phyloP scores from a whole-genome alignment of 1,140 invertebrate species.

The Pseudomyrmex cubaensis region DNA sequence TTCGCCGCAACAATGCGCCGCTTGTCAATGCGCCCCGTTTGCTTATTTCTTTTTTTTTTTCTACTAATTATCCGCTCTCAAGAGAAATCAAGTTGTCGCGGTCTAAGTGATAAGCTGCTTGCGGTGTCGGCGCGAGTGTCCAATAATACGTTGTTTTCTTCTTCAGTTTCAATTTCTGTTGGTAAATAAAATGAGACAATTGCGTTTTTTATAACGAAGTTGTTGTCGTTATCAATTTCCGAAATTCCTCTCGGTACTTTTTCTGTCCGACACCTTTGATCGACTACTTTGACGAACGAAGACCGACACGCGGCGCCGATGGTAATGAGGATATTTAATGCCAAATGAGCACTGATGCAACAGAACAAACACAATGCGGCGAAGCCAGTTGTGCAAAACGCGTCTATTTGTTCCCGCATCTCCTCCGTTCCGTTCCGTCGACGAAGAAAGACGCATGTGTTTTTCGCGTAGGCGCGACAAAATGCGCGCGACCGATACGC shows the following conservation, averaged over 20 bases:
- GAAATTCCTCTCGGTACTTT: not conserved
- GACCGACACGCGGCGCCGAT: not conserved
- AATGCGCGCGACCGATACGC: constrained; percentile 1
- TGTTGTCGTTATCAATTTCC: too few species aligned
- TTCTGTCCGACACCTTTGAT: not conserved
- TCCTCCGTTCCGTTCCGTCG: not conserved
- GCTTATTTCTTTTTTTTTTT: constrained; percentile 2
- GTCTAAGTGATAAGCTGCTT: too few species aligned
- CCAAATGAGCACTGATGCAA: constrained; percentile 1
- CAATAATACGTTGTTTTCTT: too few species aligned
- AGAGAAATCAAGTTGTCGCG: not conserved
- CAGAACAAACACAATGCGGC: not conserved
- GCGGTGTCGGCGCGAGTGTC: too few species aligned
- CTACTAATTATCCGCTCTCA: constrained; percentile 22
- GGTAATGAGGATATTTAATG: constrained; percentile 14
- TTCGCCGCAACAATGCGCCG: constrained; percentile 14
- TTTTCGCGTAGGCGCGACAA: constrained; percentile 18
- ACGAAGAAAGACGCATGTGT: not conserved
- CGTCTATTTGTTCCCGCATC: not conserved
- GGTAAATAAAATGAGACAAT: not conserved
- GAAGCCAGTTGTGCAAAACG: not conserved
- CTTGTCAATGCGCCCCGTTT: constrained; percentile 7
- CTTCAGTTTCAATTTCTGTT: not conserved
- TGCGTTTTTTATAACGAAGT: not conserved
- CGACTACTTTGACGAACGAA: too few species aligned